Base-by-base conservation (phyloP, 2,888 invertebrate genomes). In the Sinhomidia bicolor region DNA sequence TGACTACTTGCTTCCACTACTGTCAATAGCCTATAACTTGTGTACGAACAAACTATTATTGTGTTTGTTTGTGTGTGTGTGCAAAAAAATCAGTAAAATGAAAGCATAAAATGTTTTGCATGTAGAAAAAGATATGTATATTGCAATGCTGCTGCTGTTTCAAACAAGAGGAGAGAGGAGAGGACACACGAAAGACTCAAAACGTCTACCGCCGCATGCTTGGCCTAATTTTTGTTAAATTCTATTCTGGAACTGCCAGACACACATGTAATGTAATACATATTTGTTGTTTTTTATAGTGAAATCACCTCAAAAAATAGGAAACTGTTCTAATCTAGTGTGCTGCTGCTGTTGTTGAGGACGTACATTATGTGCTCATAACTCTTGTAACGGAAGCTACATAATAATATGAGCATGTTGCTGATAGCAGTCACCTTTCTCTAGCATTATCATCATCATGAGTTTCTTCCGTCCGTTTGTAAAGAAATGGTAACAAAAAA, bases 191-290 rank as follows among this genome's bases (percentile, higher is more conserved):
- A 74, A 60, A 62, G 60, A 32, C 84, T 41, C 36, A 36, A 84
- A 47, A 76, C 74, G 60, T 78, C 85, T 85, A 79, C 79, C 85
- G 79, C 79, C 85, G 79, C 85, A 85, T 85, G 79, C 85, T 79
- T 85, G 85, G 54, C 85, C 79, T 60, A 79, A 79, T 79, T 79
- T 76, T 60, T 57, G 36, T 54, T 78, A 78, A 79, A 74, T 57
- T 86, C 71, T 81, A 81, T 80, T 81, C 74, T 86, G 80, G 86
- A 86, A 81, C 86, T 86, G 86, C 86, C 86, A 86, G 71, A 81
- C 71, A 54, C 74, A 86, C 41, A 41, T 68, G 47, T 68, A 78
- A 62, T 78, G 14, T 65, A 47, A 41, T 32, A 79, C 60, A 51
- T 47, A 84, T 78, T 79, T 79, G 12, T 79, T 85, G 68, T 79